Conservation (phyloP, 2,888 invertebrate genomes). For the Leuctra nigra region DNA sequence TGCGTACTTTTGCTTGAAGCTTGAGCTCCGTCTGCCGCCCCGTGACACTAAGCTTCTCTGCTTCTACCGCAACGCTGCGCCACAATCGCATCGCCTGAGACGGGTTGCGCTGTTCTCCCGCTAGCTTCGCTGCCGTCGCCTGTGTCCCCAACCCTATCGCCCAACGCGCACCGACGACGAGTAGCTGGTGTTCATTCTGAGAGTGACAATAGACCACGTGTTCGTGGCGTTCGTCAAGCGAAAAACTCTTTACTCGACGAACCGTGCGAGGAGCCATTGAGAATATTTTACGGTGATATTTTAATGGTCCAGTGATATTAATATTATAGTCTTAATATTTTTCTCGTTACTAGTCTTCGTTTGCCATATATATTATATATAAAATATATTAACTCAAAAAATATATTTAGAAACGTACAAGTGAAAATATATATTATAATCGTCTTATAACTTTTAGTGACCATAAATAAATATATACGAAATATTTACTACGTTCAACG, state of each 20-base stretch:
- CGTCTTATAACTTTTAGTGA: background rate
- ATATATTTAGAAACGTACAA: constrained; percentile 23
- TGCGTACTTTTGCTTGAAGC: constrained; percentile 37
- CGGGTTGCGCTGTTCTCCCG: constrained; percentile 13
- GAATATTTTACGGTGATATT: constrained; percentile 29
- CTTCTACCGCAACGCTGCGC: background rate
- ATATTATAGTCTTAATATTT: constrained; percentile 28
- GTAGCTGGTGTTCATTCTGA: background rate
- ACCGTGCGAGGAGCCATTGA: too few species aligned
- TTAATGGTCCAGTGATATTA: constrained; percentile 31
- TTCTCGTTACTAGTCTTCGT: constrained; percentile 31
- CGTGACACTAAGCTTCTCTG: constrained; percentile 26
- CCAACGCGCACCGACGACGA: constrained; percentile 9
- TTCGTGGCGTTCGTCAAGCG: background rate
- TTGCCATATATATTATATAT: constrained; percentile 29
- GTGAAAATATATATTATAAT: constrained; percentile 1
- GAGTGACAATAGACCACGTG: background rate
- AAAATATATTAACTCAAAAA: constrained; percentile 24
- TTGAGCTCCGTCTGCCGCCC: constrained; percentile 44
- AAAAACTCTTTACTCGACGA: constrained; percentile 1
- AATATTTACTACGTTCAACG: background rate
- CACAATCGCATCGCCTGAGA: constrained; percentile 12
- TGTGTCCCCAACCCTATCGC: constrained; percentile 3
- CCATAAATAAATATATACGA: background rate
- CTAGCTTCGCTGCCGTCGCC: constrained; percentile 19